These are phyloP conservation scores for Proterorhinus semilunaris DNA, from an alignment of 2,113 vertebrate species.

Conservation along the genomic window DNA sequence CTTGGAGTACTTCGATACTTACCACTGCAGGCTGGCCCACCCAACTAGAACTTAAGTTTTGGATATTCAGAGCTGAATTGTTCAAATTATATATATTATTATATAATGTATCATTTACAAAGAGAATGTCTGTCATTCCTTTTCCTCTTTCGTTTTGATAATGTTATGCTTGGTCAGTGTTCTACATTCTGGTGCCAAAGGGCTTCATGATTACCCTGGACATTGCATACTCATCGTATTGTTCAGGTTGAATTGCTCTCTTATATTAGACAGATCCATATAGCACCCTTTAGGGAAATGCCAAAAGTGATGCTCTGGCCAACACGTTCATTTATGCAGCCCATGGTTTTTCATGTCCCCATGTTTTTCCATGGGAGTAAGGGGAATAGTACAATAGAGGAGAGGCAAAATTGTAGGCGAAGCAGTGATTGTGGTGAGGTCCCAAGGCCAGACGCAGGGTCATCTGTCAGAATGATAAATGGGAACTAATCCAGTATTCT, in stretches of 20 bases:
- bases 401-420: constrained; percentile 28
- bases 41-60: too few species aligned
- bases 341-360: constrained; percentile 31
- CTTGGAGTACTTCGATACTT: too few species aligned
- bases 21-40: too few species aligned
- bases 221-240: constrained; percentile 36
- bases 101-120: background rate
- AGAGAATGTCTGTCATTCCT: too few species aligned
- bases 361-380: constrained; percentile 1
- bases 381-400: background rate
- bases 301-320: constrained; percentile 7
- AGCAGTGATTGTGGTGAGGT: constrained; percentile 52
- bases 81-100: background rate
- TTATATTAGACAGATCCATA: constrained; percentile 32
- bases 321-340: constrained; percentile 17
- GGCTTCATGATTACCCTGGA: constrained; percentile 29
- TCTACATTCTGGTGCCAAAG: constrained; percentile 4
- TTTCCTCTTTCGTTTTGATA: too few species aligned
- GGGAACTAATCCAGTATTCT: constrained; percentile 54
- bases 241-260: constrained; percentile 25
- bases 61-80: too few species aligned
- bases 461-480: constrained; percentile 72
- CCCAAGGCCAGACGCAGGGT: constrained; percentile 70
- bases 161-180: background rate
- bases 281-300: constrained; percentile 35